phyloP scores from a whole-genome alignment of 2,113 vertebrate species.

The Prietella phreatophila region DNA sequence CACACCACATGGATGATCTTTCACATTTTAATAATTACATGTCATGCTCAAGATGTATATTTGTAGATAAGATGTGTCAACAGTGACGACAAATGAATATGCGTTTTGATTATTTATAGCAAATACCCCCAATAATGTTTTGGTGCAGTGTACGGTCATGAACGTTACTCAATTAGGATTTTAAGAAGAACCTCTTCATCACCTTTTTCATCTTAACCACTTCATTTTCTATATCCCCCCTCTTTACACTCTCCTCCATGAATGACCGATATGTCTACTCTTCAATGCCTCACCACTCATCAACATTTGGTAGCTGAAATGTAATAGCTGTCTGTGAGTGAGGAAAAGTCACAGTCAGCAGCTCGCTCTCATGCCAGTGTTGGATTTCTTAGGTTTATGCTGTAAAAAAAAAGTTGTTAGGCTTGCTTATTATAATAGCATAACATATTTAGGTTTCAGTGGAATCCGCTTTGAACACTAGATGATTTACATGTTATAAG shows the following conservation, averaged over 20 bases:
- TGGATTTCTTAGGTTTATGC: constrained; percentile 55
- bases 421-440: not conserved
- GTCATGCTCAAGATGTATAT: constrained; percentile 23
- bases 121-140: not conserved
- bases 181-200: not conserved
- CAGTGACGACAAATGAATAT: not conserved
- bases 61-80: not conserved
- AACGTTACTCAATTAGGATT: too few relatives aligned
- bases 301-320: constrained; percentile 56
- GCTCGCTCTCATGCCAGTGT: constrained; percentile 48
- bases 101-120: not conserved
- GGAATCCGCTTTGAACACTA: not conserved
- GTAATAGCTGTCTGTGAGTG: constrained; percentile 35
- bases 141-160: not conserved
- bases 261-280: constrained; percentile 1
- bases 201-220: constrained; percentile 1
- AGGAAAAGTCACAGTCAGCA: not conserved
- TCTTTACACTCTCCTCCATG: constrained; percentile 12
- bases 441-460: not conserved
- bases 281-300: constrained; percentile 3
- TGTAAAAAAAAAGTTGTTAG: constrained; percentile 1
- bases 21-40: constrained; percentile 26
- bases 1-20: not conserved
- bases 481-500: not conserved
- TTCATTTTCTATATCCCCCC: constrained; percentile 1